Conservation (phyloP, 2,888 invertebrate genomes). For the Microdon myrmicae region DNA sequence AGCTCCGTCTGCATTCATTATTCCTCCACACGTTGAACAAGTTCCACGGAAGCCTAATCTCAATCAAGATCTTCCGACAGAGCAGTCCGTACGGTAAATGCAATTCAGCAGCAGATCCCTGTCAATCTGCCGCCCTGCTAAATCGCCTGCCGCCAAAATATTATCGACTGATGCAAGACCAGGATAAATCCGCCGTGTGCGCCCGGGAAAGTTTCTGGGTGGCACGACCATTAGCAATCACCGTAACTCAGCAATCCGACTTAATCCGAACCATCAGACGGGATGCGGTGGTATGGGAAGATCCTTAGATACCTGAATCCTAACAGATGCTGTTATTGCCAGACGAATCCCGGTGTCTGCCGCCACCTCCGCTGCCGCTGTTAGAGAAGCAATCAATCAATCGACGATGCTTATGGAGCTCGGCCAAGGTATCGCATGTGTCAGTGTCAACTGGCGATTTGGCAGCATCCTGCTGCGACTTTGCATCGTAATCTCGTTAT, state of each 20-base stretch:
- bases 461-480: constrained; percentile 14
- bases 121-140: constrained; percentile 17
- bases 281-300: constrained; percentile 13
- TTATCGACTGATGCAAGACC: constrained; percentile 41
- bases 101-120: constrained; percentile 20
- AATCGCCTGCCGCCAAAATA: constrained; percentile 35
- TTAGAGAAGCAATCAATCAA: constrained; percentile 46
- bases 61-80: constrained; percentile 3
- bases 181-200: constrained; percentile 31
- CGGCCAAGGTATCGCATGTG: constrained; percentile 45
- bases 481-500: constrained; percentile 46
- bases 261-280: constrained; percentile 46
- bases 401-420: constrained; percentile 46
- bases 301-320: constrained; percentile 20
- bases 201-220: constrained; percentile 32
- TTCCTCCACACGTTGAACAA: no score
- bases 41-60: no score
- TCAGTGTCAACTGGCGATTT: constrained; percentile 44
- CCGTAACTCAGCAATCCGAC: constrained; percentile 42
- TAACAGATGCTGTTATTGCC: constrained; percentile 48
- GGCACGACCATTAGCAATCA: constrained; percentile 44
- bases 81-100: constrained; percentile 9
- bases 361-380: no score
- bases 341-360: no score
- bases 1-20: no score